Percentiles rank a stretch among this genome's conserved stretches.
phyloP scores from a whole-genome alignment of 2,888 invertebrate genomes.

The Drosophila infuscata region DNA sequence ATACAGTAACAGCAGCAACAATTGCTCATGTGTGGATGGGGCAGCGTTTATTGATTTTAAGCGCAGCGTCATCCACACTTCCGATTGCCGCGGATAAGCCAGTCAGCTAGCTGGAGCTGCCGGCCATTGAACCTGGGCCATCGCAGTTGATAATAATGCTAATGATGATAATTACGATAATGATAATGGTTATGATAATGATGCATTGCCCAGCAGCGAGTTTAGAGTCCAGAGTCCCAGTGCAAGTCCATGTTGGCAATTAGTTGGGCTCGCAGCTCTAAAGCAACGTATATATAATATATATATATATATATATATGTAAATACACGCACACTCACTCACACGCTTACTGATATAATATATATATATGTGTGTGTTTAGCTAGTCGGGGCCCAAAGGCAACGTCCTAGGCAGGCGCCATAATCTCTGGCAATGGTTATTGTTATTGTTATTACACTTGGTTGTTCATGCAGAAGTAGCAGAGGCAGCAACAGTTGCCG shows the following conservation, averaged over 20 bases:
- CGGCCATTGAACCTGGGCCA: conserved; percentile 43
- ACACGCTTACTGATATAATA: background rate
- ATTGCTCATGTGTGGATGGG: conserved; percentile 47
- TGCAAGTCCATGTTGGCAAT: conserved; percentile 54
- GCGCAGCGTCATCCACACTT: conserved; percentile 63
- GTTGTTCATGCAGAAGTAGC: conserved; percentile 22
- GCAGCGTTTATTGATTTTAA: conserved; percentile 64
- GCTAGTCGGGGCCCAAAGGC: conserved; percentile 9
- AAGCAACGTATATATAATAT: background rate
- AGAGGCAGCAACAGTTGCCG: conserved; percentile 18
- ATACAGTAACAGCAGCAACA: conserved; percentile 40
- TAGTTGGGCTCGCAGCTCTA: conserved; percentile 23
- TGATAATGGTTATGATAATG: conserved; percentile 7
- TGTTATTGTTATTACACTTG: conserved; percentile 42
- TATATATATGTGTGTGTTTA: background rate
- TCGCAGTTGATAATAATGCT: conserved; percentile 7
- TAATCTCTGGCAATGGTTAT: conserved; percentile 63
- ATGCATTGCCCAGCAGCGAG: background rate
- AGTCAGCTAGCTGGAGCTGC: conserved; percentile 3
- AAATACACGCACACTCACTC: background rate
- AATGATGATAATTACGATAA: conserved; percentile 19
- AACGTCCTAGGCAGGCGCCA: conserved; percentile 40
- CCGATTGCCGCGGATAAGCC: conserved; percentile 56
- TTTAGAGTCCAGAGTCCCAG: conserved; percentile 21
- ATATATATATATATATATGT: background rate